Evolutionary conservation across 2,113 vertebrate genomes (phyloP).

Genomic region (Ceyx cyanopectus): DNA sequence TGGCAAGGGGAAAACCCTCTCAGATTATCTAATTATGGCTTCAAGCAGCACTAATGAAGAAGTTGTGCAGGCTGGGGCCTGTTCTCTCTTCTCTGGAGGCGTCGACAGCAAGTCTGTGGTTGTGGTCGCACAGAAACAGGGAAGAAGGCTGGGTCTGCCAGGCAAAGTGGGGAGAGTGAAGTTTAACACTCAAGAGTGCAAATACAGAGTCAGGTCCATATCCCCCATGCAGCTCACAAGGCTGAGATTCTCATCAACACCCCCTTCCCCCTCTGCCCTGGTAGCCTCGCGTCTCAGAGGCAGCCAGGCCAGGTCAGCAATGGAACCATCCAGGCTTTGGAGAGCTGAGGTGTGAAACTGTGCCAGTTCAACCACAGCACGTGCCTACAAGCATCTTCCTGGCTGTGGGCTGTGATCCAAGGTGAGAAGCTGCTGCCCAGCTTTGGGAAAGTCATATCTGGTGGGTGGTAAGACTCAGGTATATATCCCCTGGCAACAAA

Average conservation of each 20-base stretch:
- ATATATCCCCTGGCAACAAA: neutral
- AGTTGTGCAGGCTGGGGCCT: slow-evolving; percentile 50
- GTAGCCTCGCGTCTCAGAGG: rapidly evolving
- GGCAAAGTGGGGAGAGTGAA: neutral
- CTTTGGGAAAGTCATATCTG: neutral
- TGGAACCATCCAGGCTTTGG: neutral
- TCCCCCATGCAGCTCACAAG: rapidly evolving
- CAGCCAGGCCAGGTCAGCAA: rapidly evolving
- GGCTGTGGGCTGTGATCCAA: neutral
- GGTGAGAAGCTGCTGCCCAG: neutral
- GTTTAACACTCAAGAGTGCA: neutral
- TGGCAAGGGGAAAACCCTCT: slow-evolving; percentile 71
- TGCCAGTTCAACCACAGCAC: neutral
- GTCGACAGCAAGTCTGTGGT: slow-evolving; percentile 57
- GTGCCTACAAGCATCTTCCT: neutral
- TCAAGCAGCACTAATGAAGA: slow-evolving; percentile 62
- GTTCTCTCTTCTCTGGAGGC: slow-evolving; percentile 67
- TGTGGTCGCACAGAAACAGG: slow-evolving; percentile 41
- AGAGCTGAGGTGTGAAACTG: neutral
- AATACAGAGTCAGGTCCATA: neutral
- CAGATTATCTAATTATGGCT: slow-evolving; percentile 70
- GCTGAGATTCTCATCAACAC: neutral
- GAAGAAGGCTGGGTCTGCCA: neutral
- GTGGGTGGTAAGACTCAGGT: neutral
- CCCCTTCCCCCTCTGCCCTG: neutral